Evolutionary conservation across 1,140 invertebrate genomes (phyloP), one percentile per base, ranked within the genome.

Genomic region (Cherax quadricarinatus): DNA sequence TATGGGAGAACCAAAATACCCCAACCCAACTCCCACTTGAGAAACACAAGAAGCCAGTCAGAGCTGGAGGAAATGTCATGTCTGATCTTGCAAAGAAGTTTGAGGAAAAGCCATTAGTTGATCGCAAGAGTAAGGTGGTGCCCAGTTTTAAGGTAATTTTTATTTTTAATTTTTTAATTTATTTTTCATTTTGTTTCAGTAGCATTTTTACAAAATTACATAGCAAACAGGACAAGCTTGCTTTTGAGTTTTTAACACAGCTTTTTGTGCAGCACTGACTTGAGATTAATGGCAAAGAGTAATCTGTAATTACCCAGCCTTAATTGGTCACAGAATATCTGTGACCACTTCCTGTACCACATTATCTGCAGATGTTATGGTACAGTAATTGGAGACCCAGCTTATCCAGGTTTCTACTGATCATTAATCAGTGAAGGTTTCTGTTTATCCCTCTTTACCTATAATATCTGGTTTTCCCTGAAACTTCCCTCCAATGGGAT

Each of bases 31-130:
- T 94, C 53, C 70, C 85, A 84, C 79, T 81, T 53, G 94, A 97
- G 57, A 97, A 97, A 94, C 96, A 97, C 21, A 98, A 97, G 94
- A 98, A 98, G 94, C 96, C 97, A 57, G 96, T 97, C 93, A 97
- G 98, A 94, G 97, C 97, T 21, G 97, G 94, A n/a, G 90, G 97
- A 51, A 97, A 97, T 18, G 97, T 97, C 94, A 97, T 98, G 3
- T 97, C 97, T 88, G 97, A 97, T 94, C 97, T 97, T 86, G 98
- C 98, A 94, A 97, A 97, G 93, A 97, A 97, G 93, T 98, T 98
- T 94, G 97, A 98, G 97, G 95, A 97, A 96, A 51, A 97, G 96
- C 93, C 95, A 62, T 49, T 79, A n/a, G 82, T 91, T 73, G 93
- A 94, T 18, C 88, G 85, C 57, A 94, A 93, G 82, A 92, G 89